Evolutionary conservation across 2,797 vertebrate species (phyloP).

Genomic region (Hylomyscus alleni): DNA sequence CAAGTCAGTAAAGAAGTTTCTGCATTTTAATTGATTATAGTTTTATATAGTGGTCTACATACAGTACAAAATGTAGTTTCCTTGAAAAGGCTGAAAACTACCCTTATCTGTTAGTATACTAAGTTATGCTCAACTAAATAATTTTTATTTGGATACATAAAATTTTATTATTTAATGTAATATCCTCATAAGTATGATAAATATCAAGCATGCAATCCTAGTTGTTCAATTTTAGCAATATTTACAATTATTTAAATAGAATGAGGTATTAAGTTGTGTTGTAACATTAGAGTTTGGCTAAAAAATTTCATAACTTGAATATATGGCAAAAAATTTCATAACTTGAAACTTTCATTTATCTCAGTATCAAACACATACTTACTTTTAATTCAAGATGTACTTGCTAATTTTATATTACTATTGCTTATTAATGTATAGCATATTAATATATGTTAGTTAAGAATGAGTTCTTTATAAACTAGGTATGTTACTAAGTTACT

Average conservation of each 20-base stretch:
- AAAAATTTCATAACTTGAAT: background rate
- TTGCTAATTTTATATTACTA: background rate
- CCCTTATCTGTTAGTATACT: background rate
- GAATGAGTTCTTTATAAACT: background rate
- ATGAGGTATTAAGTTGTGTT: background rate
- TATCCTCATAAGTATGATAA: background rate
- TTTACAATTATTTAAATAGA: background rate
- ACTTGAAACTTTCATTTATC: background rate
- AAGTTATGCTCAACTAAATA: background rate
- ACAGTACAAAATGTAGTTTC: background rate
- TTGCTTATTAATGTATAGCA: background rate
- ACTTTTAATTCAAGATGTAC: background rate
- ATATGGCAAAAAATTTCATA: background rate
- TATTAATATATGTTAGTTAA: background rate
- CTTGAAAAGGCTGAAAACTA: background rate
- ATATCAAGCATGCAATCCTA: background rate
- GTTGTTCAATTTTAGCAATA: background rate
- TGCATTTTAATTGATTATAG: background rate
- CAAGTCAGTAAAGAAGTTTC: background rate
- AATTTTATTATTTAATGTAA: background rate
- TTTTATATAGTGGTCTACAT: background rate
- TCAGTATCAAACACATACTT: background rate
- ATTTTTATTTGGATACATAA: background rate
- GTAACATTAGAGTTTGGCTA: background rate
- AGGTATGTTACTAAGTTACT: background rate